Evolutionary conservation across 2,797 vertebrate species (phyloP).

Genomic region (Clarias laeviceps): DNA sequence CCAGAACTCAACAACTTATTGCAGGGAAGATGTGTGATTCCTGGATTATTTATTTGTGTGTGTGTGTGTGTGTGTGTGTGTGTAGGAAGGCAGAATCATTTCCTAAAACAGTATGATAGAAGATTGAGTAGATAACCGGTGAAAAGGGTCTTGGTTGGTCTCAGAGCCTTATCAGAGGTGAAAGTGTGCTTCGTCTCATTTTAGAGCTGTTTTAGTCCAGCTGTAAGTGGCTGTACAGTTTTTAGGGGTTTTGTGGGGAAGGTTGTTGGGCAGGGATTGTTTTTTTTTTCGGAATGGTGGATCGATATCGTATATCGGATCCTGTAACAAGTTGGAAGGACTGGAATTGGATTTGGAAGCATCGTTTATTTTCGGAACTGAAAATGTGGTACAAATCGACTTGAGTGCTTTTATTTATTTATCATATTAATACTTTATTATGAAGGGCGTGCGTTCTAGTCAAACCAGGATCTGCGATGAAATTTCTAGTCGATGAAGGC

Average conservation of each 20-base stretch:
- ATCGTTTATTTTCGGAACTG: not conserved
- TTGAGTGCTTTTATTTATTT: not conserved
- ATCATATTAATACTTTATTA: not conserved
- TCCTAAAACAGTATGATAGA: conserved; percentile 21
- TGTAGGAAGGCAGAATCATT: not conserved
- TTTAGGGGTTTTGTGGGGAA: too few species aligned
- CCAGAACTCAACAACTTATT: not conserved
- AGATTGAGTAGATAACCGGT: not conserved
- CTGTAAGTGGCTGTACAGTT: not conserved
- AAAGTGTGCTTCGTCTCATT: not conserved
- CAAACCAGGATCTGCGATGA: too few species aligned
- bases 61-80: too few species aligned
- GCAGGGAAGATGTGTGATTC: conserved; percentile 2
- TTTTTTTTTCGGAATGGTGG: not conserved
- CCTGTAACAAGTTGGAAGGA: not conserved
- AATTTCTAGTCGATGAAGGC: too few species aligned
- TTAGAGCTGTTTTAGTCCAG: not conserved
- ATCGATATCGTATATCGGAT: not conserved
- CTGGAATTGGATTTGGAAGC: not conserved
- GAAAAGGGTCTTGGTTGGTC: not conserved
- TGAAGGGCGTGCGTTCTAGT: too few species aligned
- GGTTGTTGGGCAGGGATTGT: not conserved
- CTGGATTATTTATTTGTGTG: not conserved
- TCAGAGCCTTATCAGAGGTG: conserved; percentile 4
- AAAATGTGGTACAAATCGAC: not conserved